Evolutionary conservation across 2,797 vertebrate species (phyloP).

Genomic region (Geotrypetes seraphini): DNA sequence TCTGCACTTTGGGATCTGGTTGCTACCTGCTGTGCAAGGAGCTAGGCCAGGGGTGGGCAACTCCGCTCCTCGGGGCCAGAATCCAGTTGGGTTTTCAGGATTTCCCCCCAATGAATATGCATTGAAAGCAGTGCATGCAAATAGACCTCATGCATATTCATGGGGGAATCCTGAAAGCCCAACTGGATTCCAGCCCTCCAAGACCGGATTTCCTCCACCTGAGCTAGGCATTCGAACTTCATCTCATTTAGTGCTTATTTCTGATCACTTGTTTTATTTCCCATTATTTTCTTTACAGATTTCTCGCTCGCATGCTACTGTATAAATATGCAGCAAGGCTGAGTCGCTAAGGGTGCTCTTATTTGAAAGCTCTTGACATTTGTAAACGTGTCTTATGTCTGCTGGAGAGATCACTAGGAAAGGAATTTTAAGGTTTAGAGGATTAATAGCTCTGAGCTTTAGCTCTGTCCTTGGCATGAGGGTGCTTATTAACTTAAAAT

Average conservation of each 20-base stretch:
- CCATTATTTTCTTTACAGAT: not conserved
- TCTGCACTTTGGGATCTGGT: not conserved
- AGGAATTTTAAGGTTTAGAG: not conserved
- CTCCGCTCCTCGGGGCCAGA: too few species aligned
- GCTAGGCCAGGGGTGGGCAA: not conserved
- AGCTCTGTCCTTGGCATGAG: not conserved
- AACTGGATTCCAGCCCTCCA: too few species aligned
- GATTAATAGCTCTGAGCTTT: not conserved
- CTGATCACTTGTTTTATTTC: slow-evolving; percentile 6
- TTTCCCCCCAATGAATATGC: too few species aligned
- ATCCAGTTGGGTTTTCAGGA: too few species aligned
- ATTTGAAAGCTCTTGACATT: not conserved
- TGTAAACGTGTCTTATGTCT: not conserved
- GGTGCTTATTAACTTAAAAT: not conserved
- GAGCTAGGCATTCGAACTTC: too few species aligned
- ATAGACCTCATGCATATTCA: too few species aligned
- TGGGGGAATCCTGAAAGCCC: too few species aligned
- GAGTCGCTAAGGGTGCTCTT: slow-evolving; percentile 2
- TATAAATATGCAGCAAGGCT: not conserved
- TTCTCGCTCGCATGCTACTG: not conserved
- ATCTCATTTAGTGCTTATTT: not conserved
- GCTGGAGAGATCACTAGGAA: not conserved
- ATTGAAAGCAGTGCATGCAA: too few species aligned
- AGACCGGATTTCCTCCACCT: too few species aligned
- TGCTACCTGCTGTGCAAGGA: not conserved